These are phyloP conservation scores for Cylas formicarius DNA, from an alignment of 1,140 invertebrate genomes.

Conservation along the genomic window DNA sequence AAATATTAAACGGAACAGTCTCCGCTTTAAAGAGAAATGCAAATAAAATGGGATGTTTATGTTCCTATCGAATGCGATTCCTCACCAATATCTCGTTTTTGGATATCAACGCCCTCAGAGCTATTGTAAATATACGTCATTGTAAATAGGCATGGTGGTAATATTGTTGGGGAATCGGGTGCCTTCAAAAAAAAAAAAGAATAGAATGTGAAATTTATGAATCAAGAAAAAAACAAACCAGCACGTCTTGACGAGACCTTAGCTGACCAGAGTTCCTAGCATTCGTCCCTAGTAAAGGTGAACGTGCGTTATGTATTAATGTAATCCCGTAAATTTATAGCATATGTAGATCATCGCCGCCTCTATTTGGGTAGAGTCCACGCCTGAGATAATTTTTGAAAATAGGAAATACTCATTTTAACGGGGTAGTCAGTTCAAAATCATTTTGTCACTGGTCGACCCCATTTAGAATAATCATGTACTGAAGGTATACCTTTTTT, in stretches of 20 bases:
- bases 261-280: slow-evolving; percentile 40
- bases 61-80: slow-evolving; percentile 42
- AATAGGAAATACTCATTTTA: not conserved
- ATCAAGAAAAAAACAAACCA: slow-evolving; percentile 4
- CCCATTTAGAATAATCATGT: too few species aligned
- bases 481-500: too few species aligned
- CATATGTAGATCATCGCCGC: not conserved
- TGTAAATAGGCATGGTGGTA: slow-evolving; percentile 8
- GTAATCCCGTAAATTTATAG: not conserved
- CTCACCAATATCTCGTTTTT: slow-evolving; percentile 42
- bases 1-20: too few species aligned
- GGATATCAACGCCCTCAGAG: not conserved
- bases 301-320: not conserved
- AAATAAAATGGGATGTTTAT: slow-evolving; percentile 38
- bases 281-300: slow-evolving; percentile 16
- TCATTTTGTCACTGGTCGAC: not conserved
- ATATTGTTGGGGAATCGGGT: slow-evolving; percentile 43
- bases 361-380: not conserved
- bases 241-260: not conserved
- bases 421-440: not conserved
- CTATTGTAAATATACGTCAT: slow-evolving; percentile 5
- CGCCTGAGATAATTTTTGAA: slow-evolving; percentile 8
- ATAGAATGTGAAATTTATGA: too few species aligned
- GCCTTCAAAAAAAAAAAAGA: slow-evolving; percentile 39
- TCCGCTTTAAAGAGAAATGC: slow-evolving; percentile 37